Evolutionary conservation across 2,888 invertebrate species (phyloP).

Genomic region (Thecocarcelia acutangulata): DNA sequence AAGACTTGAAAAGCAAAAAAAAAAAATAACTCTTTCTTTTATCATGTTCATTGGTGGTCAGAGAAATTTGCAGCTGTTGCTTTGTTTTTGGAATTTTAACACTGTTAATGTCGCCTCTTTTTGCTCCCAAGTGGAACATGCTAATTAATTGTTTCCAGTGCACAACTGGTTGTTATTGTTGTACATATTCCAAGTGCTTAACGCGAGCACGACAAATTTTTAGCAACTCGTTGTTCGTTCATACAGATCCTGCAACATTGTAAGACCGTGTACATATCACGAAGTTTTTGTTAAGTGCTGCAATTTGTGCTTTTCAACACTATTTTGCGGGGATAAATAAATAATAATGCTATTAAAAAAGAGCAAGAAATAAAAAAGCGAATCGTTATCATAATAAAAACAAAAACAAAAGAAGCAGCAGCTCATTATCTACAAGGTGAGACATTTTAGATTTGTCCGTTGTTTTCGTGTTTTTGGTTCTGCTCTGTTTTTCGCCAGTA

Average conservation of each 20-base stretch:
- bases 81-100: conserved; percentile 49
- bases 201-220: conserved; percentile 29
- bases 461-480: background rate
- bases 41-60: conserved; percentile 41
- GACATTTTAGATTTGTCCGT: conserved; percentile 41
- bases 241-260: conserved; percentile 72
- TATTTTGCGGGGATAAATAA: conserved; percentile 35
- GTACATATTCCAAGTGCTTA: conserved; percentile 53
- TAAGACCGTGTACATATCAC: conserved; percentile 21
- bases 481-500: background rate
- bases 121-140: conserved; percentile 46
- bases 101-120: conserved; percentile 38
- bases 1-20: background rate
- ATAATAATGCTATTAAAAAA: conserved; percentile 17
- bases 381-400: no score
- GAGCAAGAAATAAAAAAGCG: background rate
- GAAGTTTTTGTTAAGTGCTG: conserved; percentile 52
- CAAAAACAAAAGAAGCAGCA: background rate
- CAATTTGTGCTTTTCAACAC: conserved; percentile 63
- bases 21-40: conserved; percentile 7
- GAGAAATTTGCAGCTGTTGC: conserved; percentile 61
- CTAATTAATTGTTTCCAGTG: conserved; percentile 57
- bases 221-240: conserved; percentile 61
- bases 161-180: conserved; percentile 40
- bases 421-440: conserved; percentile 51